Conservation (phyloP, 2,888 invertebrate species). For the Eupithecia inturbata region DNA sequence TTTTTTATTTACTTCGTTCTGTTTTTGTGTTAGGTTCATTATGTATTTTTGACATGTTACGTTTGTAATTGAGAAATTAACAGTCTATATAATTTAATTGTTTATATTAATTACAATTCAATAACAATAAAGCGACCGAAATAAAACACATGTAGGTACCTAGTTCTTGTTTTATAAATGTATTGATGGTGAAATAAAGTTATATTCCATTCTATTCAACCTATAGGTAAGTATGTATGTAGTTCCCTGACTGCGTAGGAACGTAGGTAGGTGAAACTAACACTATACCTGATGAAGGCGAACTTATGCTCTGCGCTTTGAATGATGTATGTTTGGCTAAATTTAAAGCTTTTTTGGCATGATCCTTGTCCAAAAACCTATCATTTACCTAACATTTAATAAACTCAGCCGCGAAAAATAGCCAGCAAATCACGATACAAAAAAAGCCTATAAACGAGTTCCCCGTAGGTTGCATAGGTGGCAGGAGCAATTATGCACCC, state of each 20-base stretch:
- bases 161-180: too few species aligned
- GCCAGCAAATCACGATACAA: conserved; percentile 27
- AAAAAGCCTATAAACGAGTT: conserved; percentile 66
- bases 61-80: neutral
- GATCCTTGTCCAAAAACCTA: too few species aligned
- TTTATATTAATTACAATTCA: too few species aligned
- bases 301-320: neutral
- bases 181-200: too few species aligned
- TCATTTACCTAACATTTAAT: neutral
- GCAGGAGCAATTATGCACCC: conserved; percentile 66
- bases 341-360: too few species aligned
- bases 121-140: too few species aligned
- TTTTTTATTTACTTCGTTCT: conserved; percentile 3
- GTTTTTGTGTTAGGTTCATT: neutral
- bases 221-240: too few species aligned
- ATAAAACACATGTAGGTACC: too few species aligned
- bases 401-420: conserved; percentile 18
- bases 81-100: neutral
- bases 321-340: neutral
- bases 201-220: too few species aligned
- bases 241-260: too few species aligned
- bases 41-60: neutral
- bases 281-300: too few species aligned
- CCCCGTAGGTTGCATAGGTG: conserved; percentile 57
- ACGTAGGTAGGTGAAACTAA: too few species aligned